Evolutionary conservation across 2,797 vertebrate species (phyloP).

Genomic region (Nannoperca australis): DNA sequence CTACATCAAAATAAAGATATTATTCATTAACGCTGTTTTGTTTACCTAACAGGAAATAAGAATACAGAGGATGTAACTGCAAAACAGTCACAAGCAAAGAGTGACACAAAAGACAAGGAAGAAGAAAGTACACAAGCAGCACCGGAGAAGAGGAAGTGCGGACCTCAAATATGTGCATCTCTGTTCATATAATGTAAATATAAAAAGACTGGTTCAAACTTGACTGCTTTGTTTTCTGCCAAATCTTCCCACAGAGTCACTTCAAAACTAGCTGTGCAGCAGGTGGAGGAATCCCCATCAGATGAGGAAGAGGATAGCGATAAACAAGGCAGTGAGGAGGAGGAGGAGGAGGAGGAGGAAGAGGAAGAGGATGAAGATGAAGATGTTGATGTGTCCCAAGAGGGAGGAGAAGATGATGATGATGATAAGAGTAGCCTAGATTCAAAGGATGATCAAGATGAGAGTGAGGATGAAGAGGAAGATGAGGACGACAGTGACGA

Average conservation of each 20-base stretch:
- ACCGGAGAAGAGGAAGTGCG: conserved; percentile 60
- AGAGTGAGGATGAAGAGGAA: conserved; percentile 14
- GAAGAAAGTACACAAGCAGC: conserved; percentile 40
- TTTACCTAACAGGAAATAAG: conserved; percentile 48
- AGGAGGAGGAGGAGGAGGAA: neutral
- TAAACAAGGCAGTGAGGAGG: conserved; percentile 43
- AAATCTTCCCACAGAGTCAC: conserved; percentile 36
- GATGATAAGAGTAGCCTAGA: conserved; percentile 39
- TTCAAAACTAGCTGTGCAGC: conserved; percentile 44
- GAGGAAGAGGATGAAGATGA: neutral
- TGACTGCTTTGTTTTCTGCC: neutral
- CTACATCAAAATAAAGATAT: neutral
- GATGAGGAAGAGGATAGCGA: conserved; percentile 56
- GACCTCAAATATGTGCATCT: neutral
- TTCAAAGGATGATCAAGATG: conserved; percentile 52
- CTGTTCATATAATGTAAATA: neutral
- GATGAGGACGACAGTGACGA: conserved; percentile 17
- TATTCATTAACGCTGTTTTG: neutral
- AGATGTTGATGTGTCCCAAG: neutral
- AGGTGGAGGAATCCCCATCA: conserved; percentile 36
- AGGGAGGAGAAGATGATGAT: conserved; percentile 1
- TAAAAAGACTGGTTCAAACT: neutral
- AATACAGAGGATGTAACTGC: conserved; percentile 13
- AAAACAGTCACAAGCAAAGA: conserved; percentile 28
- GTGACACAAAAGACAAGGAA: conserved; percentile 54